phyloP scores from a whole-genome alignment of 1,140 invertebrate genomes.

The Cryptotermes secundus region DNA sequence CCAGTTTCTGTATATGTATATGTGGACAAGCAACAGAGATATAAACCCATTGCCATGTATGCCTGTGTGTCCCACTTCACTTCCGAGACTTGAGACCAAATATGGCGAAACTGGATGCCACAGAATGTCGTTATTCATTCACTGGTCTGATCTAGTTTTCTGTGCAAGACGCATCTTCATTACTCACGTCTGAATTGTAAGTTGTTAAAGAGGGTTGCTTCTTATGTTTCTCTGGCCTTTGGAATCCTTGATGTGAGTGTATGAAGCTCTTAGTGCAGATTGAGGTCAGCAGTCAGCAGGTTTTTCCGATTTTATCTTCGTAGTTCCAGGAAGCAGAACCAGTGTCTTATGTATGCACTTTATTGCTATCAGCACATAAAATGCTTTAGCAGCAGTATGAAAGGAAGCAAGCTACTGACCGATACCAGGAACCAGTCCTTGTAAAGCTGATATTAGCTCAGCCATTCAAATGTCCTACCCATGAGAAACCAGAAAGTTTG shows the following conservation, averaged over 20 bases:
- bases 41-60: no score
- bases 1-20: neutral
- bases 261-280: neutral
- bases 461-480: no score
- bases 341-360: no score
- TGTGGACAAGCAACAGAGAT: neutral
- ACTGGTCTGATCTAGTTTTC: constrained; percentile 22
- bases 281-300: neutral
- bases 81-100: neutral
- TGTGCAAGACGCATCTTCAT: neutral
- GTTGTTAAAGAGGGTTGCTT: neutral
- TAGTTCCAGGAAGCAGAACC: no score
- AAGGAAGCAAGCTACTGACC: no score
- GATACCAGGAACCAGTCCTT: no score
- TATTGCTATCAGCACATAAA: no score
- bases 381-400: no score
- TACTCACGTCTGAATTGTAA: neutral
- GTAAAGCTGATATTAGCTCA: no score
- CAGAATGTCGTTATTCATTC: neutral
- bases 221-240: neutral
- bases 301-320: neutral
- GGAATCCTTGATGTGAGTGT: no score
- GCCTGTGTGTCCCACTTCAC: neutral
- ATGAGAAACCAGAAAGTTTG: no score
- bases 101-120: neutral